A percentile compares a stretch with the other conserved stretches of the same genome.
Evolutionary conservation across 2,888 invertebrate species (phyloP).

Genomic region (Tipula vernalis): DNA sequence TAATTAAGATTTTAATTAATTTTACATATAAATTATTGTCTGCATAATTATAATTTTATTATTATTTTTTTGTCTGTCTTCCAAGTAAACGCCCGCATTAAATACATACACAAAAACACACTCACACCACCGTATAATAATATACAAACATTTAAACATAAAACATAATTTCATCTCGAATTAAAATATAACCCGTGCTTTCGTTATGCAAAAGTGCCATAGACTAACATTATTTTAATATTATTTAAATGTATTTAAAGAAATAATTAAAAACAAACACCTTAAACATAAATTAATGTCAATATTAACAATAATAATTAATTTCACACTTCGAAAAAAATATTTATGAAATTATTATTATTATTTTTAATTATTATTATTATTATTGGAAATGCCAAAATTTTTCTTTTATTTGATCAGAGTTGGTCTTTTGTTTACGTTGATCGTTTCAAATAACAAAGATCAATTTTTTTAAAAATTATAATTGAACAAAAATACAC

Average conservation of each 20-base stretch:
- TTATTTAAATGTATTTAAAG: background rate
- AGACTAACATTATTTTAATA: background rate
- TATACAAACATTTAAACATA: background rate
- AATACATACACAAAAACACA: background rate
- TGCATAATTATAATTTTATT: background rate
- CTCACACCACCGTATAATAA: background rate
- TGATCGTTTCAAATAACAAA: constrained; percentile 4
- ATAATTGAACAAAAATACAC: background rate
- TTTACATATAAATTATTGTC: background rate
- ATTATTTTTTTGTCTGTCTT: background rate
- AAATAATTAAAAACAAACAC: background rate
- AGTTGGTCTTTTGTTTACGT: background rate
- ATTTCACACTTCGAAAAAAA: background rate
- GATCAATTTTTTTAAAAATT: background rate
- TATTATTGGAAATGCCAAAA: background rate
- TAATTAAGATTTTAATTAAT: background rate
- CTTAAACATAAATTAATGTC: background rate
- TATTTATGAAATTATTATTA: background rate
- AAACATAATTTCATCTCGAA: background rate
- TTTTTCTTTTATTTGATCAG: background rate
- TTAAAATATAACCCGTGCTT: background rate
- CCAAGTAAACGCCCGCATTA: background rate
- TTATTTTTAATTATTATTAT: background rate
- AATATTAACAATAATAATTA: background rate
- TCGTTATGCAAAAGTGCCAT: background rate